Evolutionary conservation across 2,113 vertebrate genomes (phyloP).

Genomic region (Cariama cristata): DNA sequence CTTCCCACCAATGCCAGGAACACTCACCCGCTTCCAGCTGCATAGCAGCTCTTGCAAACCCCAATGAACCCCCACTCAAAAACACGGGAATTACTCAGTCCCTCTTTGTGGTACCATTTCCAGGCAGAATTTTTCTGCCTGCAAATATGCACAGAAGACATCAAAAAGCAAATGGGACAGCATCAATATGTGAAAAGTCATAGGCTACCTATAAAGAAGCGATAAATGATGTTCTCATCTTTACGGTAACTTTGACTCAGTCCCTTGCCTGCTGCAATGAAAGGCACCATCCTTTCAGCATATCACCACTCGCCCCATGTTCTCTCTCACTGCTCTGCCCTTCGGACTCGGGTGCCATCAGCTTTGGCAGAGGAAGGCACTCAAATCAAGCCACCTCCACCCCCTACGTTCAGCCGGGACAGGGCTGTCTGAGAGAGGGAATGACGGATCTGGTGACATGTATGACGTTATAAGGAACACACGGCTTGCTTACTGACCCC

Average conservation of each 20-base stretch:
- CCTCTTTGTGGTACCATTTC: background rate
- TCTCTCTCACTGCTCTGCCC: background rate
- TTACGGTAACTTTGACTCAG: background rate
- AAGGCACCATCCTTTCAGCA: background rate
- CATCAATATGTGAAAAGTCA: background rate
- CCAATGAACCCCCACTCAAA: background rate
- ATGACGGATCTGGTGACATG: accelerated
- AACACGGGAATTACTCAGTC: background rate
- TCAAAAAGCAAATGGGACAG: background rate
- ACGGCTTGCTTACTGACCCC: background rate
- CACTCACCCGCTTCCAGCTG: background rate
- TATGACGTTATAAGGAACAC: background rate
- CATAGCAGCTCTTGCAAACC: background rate
- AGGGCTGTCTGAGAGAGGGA: background rate
- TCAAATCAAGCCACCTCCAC: background rate
- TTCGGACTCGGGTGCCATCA: background rate
- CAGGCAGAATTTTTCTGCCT: background rate
- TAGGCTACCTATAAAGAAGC: background rate
- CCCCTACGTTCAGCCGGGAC: background rate
- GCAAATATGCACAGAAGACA: background rate
- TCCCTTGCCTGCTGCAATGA: background rate
- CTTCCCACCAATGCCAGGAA: background rate
- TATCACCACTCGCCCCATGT: background rate
- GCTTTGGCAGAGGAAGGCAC: background rate
- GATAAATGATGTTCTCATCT: background rate